Conservation (phyloP, 2,888 invertebrate species). For the Ornithoptera alexandrae region DNA sequence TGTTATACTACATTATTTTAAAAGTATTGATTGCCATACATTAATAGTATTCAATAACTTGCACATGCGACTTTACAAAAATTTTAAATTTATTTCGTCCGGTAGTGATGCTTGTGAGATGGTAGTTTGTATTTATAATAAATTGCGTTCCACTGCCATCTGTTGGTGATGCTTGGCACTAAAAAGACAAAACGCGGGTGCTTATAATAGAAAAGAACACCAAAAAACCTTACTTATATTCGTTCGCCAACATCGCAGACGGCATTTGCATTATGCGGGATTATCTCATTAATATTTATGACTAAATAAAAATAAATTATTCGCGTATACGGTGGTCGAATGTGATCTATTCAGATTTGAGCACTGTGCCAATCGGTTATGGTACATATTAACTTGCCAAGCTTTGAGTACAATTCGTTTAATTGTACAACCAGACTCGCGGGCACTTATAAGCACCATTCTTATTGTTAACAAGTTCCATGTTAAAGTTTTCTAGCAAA, state of each 20-base stretch:
- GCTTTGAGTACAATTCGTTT: slow-evolving; percentile 12
- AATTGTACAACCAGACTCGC: slow-evolving; percentile 17
- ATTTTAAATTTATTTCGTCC: neutral
- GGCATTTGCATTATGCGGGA: slow-evolving; percentile 53
- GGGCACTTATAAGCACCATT: slow-evolving; percentile 15
- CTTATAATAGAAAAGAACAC: slow-evolving; percentile 34
- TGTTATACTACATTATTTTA: too few relatives aligned
- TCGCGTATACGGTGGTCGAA: slow-evolving; percentile 41
- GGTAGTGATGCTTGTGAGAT: neutral
- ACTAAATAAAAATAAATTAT: slow-evolving; percentile 55
- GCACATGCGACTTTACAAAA: neutral
- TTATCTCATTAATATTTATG: slow-evolving; percentile 58
- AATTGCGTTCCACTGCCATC: slow-evolving; percentile 3
- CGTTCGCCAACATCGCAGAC: slow-evolving; percentile 45
- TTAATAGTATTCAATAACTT: too few relatives aligned
- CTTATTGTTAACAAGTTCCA: slow-evolving; percentile 20
- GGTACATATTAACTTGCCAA: slow-evolving; percentile 27
- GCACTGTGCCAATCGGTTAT: slow-evolving; percentile 29
- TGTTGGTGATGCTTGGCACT: slow-evolving; percentile 8
- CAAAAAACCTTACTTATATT: slow-evolving; percentile 45
- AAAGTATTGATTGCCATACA: too few relatives aligned
- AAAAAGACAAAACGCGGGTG: slow-evolving; percentile 9
- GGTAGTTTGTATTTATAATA: neutral
- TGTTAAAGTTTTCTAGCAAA: slow-evolving; percentile 13
- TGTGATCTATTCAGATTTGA: slow-evolving; percentile 29